These are phyloP conservation scores for Stegodyphus dumicola DNA, from an alignment of 1,140 invertebrate genomes.

Conservation along the genomic window DNA sequence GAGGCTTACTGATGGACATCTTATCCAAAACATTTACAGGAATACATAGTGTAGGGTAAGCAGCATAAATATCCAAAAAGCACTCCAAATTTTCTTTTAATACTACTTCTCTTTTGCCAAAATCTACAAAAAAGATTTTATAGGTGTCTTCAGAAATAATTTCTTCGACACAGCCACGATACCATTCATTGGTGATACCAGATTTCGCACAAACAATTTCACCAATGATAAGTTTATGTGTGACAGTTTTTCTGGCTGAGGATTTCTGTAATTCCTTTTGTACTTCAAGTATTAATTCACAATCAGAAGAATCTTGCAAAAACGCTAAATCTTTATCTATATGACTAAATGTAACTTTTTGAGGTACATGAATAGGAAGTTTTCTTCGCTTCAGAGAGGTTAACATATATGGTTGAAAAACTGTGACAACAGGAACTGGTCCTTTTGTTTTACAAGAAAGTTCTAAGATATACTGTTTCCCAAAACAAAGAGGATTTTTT, in stretches of 20 bases:
- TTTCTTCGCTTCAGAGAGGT: background rate
- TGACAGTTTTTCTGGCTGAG: background rate
- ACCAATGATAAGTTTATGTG: constrained; percentile 19
- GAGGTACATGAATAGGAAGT: background rate
- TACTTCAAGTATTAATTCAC: background rate
- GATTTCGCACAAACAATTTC: constrained; percentile 13
- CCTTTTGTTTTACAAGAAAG: background rate
- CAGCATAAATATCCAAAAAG: background rate
- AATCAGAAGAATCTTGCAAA: constrained; percentile 6
- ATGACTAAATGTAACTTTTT: constrained; percentile 17
- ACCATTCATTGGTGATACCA: background rate
- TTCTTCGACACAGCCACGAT: constrained; percentile 35
- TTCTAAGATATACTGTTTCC: background rate
- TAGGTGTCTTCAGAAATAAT: background rate
- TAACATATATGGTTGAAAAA: background rate
- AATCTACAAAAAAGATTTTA: constrained; percentile 30
- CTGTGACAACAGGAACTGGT: background rate
- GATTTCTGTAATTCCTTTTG: background rate
- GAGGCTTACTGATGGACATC: background rate
- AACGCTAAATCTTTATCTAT: background rate
- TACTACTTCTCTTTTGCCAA: constrained; percentile 33
- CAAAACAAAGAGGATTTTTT: background rate
- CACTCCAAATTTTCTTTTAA: background rate
- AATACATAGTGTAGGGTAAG: constrained; percentile 23
- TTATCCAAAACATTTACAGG: background rate